Conservation (phyloP, 2,888 invertebrate species). For the Chloromyia formosa region DNA sequence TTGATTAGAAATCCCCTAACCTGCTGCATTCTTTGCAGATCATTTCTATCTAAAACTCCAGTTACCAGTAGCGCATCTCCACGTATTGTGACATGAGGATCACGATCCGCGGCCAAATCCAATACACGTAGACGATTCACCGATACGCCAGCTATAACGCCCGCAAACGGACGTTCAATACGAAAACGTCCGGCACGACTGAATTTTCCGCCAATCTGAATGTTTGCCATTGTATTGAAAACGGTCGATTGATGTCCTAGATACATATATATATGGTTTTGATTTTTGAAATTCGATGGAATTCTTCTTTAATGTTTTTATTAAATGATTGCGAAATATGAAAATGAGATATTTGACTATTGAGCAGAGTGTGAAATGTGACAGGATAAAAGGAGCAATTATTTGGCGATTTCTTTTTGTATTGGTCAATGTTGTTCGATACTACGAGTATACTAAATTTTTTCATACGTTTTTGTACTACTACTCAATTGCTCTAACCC, state of each 20-base stretch:
- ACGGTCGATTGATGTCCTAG: slow-evolving; percentile 83
- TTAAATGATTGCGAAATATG: slow-evolving; percentile 7
- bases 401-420: too few relatives aligned
- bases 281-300: too few relatives aligned
- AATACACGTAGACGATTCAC: slow-evolving; percentile 85
- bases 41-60: slow-evolving; percentile 77
- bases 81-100: slow-evolving; percentile 77
- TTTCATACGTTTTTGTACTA: too few relatives aligned
- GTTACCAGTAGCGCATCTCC: slow-evolving; percentile 86
- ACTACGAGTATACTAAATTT: too few relatives aligned
- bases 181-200: slow-evolving; percentile 68
- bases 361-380: too few relatives aligned
- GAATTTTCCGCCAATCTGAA: slow-evolving; percentile 85
- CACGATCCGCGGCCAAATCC: slow-evolving; percentile 85
- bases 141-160: slow-evolving; percentile 88
- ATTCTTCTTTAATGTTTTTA: background rate
- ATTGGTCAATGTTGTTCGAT: too few relatives aligned
- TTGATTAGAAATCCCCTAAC: slow-evolving; percentile 67
- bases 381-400: too few relatives aligned
- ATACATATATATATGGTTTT: slow-evolving; percentile 10
- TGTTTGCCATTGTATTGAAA: slow-evolving; percentile 90
- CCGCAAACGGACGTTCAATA: slow-evolving; percentile 83
- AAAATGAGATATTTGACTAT: too few relatives aligned
- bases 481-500: too few relatives aligned
- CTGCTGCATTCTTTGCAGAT: slow-evolving; percentile 89